Evolutionary conservation across 2,888 invertebrate species (phyloP).

Genomic region (Stenodera caucasica): DNA sequence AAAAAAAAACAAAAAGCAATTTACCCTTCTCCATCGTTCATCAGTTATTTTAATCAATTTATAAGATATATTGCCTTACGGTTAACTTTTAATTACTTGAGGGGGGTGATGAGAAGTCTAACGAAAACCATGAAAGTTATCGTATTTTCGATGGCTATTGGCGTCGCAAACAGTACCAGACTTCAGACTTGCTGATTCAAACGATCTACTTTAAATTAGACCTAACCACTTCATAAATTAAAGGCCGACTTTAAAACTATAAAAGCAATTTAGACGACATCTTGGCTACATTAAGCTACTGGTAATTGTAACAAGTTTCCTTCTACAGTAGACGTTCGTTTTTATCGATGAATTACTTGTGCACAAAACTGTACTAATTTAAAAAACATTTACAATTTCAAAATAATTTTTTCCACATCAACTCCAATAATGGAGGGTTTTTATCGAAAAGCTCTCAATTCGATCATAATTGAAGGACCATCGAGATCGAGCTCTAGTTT

Average conservation of each 20-base stretch:
- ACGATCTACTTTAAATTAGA: slow-evolving; percentile 29
- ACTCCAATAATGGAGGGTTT: neutral
- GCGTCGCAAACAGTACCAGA: slow-evolving; percentile 10
- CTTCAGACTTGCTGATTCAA: slow-evolving; percentile 19
- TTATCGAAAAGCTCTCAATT: neutral
- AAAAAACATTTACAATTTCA: no score
- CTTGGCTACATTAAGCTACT: slow-evolving; percentile 19
- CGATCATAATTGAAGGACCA: no score
- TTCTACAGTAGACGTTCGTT: neutral
- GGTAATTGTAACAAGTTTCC: slow-evolving; percentile 19
- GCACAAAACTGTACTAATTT: no score
- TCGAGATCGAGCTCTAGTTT: no score
- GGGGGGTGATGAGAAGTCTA: slow-evolving; percentile 17
- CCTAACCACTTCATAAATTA: slow-evolving; percentile 28
- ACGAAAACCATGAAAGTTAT: slow-evolving; percentile 19
- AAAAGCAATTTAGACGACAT: slow-evolving; percentile 23
- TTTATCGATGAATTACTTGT: no score
- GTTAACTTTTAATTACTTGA: slow-evolving; percentile 30
- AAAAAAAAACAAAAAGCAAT: slow-evolving; percentile 16
- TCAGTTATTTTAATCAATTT: slow-evolving; percentile 25
- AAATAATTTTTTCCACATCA: neutral
- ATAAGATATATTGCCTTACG: slow-evolving; percentile 22
- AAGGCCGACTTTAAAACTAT: slow-evolving; percentile 21
- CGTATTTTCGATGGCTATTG: slow-evolving; percentile 17
- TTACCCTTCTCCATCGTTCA: neutral